Base-by-base conservation (phyloP, 1,140 invertebrate genomes). In the Plectus sambesii region DNA sequence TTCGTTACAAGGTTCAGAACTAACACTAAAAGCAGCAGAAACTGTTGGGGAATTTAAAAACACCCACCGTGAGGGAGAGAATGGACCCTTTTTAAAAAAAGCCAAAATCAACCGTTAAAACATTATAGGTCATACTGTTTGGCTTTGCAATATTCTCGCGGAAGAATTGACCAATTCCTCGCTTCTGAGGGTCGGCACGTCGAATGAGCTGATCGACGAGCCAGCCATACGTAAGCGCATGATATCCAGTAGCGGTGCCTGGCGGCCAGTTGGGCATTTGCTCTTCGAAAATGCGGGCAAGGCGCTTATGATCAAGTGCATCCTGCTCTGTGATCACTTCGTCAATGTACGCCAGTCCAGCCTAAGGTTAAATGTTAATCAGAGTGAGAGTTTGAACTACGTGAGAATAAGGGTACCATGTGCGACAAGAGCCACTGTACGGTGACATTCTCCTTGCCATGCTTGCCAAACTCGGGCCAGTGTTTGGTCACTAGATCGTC, bases 391-490 rank as follows among this genome's bases (percentile, higher is more conserved):
- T 5, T 44, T 2, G 25, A 39, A n/a, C n/a, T n/a, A n/a, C n/a
- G n/a, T 27, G 15, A 23, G 4, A 37, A 38, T 9, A n/a, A 9
- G 12, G n/a, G 25, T 51, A 71, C 70, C 61, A 66, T 60, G 51
- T 74, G 72, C 36, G 62, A 66, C 1, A 74, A 17, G 2, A 73
- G 47, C 54, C 61, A 60, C 15, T 69, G 61, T 2, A 74, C 60
- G 12, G 73, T 74, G 3, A 73, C 62, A 22, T 62, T 62, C 20
- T 62, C 62, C 55, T 73, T 73, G 2, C 68, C 69, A 36, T 72
- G 58, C 15, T 60, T 40, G 12, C 50, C 69, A 62, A 74, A 74
- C 38, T 69, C 69, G 15, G 73, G 71, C 73, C 73, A 74, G 55
- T 72, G 70, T 15, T 64, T 48, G 3, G 50, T 39, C 0, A 74